Evolutionary conservation across 2,888 invertebrate genomes (phyloP).

Genomic region (Lagria hirta): DNA sequence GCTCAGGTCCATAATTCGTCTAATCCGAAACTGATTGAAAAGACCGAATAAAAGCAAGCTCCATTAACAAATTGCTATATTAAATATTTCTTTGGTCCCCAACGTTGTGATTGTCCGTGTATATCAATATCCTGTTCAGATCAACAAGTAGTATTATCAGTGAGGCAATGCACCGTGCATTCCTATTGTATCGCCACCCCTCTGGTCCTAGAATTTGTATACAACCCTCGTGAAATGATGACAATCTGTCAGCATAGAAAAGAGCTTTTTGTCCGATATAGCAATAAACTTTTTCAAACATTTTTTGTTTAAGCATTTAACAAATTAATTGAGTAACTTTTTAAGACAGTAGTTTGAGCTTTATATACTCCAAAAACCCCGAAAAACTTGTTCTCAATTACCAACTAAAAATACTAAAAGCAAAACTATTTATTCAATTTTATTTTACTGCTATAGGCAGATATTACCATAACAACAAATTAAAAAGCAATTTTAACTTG

Average conservation of each 20-base stretch:
- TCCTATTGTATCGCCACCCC: slow-evolving; percentile 44
- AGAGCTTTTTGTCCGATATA: too few relatives aligned
- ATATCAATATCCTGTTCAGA: slow-evolving; percentile 48
- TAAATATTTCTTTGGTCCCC: slow-evolving; percentile 46
- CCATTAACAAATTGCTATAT: slow-evolving; percentile 50
- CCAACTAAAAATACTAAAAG: too few relatives aligned
- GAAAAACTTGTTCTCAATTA: too few relatives aligned
- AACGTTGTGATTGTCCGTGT: slow-evolving; percentile 37
- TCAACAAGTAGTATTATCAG: slow-evolving; percentile 54
- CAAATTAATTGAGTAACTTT: too few relatives aligned
- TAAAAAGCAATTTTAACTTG: too few relatives aligned
- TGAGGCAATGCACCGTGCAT: slow-evolving; percentile 48
- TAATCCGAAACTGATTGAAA: slow-evolving; percentile 27
- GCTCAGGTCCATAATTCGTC: slow-evolving; percentile 17
- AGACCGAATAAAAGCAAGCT: slow-evolving; percentile 10
- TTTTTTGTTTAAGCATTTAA: too few relatives aligned
- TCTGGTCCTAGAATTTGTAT: slow-evolving; percentile 46
- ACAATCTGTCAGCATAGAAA: slow-evolving; percentile 32
- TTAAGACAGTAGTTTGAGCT: too few relatives aligned
- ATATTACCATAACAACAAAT: too few relatives aligned
- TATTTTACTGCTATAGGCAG: too few relatives aligned
- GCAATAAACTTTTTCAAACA: too few relatives aligned
- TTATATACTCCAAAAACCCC: too few relatives aligned
- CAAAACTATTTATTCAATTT: too few relatives aligned
- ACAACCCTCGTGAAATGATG: slow-evolving; percentile 47